Conservation (phyloP, 2,888 invertebrate species). For the Xylota segnis region DNA sequence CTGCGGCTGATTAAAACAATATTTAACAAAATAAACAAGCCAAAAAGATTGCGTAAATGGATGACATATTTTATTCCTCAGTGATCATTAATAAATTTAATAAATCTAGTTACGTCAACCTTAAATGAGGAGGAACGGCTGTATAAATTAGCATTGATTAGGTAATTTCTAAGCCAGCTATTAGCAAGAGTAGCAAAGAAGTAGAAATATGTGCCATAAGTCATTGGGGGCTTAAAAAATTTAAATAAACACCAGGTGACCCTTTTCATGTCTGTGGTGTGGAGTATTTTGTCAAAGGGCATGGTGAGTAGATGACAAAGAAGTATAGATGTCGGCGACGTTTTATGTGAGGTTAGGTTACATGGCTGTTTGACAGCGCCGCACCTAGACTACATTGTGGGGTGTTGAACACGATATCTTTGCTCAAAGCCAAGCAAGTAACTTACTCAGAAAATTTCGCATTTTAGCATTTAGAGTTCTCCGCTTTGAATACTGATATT, state of each 20-base stretch:
- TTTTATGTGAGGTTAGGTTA: no score
- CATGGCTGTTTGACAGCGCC: no score
- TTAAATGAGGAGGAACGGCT: neutral
- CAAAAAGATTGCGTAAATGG: neutral
- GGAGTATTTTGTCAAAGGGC: neutral
- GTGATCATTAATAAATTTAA: neutral
- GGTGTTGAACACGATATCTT: no score
- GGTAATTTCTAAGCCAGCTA: neutral
- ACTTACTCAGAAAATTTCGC: no score
- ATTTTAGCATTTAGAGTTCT: no score
- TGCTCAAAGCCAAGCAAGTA: no score
- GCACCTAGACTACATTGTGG: no score
- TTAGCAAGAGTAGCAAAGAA: neutral
- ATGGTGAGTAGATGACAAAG: neutral
- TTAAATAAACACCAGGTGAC: neutral
- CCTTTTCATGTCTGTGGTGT: neutral
- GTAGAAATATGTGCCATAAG: neutral
- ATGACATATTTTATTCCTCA: slow-evolving; percentile 18
- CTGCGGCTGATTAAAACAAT: neutral
- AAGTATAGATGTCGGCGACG: no score
- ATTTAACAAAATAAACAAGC: neutral
- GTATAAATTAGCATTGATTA: slow-evolving; percentile 3
- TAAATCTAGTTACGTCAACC: neutral
- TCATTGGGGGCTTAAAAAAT: neutral
- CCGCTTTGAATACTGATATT: no score